These are phyloP conservation scores for Anoplolepis gracilipes DNA, from an alignment of 1,140 invertebrate genomes.

Conservation along the genomic window DNA sequence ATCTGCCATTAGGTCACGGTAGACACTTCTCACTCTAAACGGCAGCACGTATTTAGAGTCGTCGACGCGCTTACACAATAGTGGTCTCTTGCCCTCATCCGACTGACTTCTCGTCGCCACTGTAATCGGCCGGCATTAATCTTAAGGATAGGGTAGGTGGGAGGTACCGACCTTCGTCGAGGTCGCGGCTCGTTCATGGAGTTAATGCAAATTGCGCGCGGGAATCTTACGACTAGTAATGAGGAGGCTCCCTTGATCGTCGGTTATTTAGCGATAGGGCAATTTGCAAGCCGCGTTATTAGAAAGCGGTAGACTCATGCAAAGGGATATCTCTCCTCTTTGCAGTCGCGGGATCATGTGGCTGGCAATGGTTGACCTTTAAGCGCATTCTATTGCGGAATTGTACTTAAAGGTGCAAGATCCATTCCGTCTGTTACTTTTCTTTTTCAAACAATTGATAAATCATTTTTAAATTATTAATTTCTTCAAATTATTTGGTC, in stretches of 20 bases:
- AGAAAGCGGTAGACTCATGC: conserved; percentile 29
- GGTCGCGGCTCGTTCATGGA: conserved; percentile 41
- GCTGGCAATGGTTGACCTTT: background rate
- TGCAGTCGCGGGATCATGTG: conserved; percentile 11
- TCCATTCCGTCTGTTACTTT: conserved; percentile 10
- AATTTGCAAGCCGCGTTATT: conserved; percentile 43
- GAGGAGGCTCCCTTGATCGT: conserved; percentile 29
- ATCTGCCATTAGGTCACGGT: conserved; percentile 11
- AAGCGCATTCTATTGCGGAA: conserved; percentile 2
- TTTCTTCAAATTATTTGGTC: background rate
- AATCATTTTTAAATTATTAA: background rate
- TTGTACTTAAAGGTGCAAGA: background rate
- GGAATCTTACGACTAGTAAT: conserved; percentile 34
- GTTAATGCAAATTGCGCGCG: conserved; percentile 44
- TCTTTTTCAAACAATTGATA: background rate
- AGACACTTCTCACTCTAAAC: conserved; percentile 24
- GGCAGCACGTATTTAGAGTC: background rate
- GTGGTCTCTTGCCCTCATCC: background rate
- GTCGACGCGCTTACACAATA: conserved; percentile 26
- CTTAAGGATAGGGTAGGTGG: conserved; percentile 11
- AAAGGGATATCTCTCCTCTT: conserved; percentile 22
- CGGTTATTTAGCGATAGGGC: conserved; percentile 43
- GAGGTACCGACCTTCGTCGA: conserved; percentile 39
- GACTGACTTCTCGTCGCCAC: conserved; percentile 34
- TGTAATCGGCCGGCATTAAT: conserved; percentile 28